Conservation (phyloP, 1,140 invertebrate species). For the Idris sp. region DNA sequence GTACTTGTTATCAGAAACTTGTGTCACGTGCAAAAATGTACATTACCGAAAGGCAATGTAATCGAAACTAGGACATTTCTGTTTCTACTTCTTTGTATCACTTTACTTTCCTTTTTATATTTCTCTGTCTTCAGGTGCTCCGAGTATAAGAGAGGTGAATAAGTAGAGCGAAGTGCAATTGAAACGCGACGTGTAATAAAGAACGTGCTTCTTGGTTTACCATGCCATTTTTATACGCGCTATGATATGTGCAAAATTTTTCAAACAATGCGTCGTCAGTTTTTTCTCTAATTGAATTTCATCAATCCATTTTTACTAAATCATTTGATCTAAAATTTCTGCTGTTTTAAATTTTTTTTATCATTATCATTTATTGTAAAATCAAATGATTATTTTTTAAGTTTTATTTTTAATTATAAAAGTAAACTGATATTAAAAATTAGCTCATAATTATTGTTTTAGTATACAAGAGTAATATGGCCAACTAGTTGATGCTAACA, state of each 20-base stretch:
- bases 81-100: constrained; percentile 57
- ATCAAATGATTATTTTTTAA: no score
- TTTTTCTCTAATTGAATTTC: constrained; percentile 1
- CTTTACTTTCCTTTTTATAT: constrained; percentile 56
- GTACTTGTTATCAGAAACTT: constrained; percentile 51
- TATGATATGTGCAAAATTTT: constrained; percentile 25
- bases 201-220: constrained; percentile 61
- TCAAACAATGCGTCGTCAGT: constrained; percentile 31
- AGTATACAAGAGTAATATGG: no score
- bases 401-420: no score
- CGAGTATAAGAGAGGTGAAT: constrained; percentile 50
- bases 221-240: constrained; percentile 21
- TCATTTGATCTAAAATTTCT: no score
- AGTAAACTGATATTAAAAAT: no score
- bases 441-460: no score
- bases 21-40: constrained; percentile 61
- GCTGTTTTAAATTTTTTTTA: no score
- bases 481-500: no score
- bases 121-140: constrained; percentile 53
- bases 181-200: constrained; percentile 62
- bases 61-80: constrained; percentile 59
- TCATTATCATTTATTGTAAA: no score
- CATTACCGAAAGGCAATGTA: constrained; percentile 60
- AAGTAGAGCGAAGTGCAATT: constrained; percentile 62
- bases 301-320: neutral